A percentile compares a stretch with the other conserved stretches of the same genome.
Conservation (phyloP, 2,888 invertebrate species). For the Capitulum mitella region DNA sequence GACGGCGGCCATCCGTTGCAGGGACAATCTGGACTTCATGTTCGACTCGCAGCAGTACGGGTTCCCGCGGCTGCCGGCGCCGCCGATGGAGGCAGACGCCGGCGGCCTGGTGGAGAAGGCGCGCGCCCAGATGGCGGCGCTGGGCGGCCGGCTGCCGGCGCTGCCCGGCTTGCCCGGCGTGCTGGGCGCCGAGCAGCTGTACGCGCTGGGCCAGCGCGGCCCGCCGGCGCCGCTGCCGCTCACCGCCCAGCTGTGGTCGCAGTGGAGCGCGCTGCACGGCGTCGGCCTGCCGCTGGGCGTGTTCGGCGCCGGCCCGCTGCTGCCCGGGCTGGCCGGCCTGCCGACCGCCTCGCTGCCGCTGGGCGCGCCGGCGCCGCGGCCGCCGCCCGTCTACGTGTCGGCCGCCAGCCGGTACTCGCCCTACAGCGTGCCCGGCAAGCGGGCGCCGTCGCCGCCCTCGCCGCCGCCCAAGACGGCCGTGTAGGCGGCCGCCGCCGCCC, state of each 20-base stretch:
- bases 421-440: background rate
- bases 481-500: background rate
- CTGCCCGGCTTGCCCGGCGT: conserved; percentile 49
- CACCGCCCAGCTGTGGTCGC: conserved; percentile 48
- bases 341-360: background rate
- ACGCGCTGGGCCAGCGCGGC: conserved; percentile 39
- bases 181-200: conserved; percentile 41
- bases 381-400: background rate
- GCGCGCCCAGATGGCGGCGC: conserved; percentile 32
- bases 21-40: conserved; percentile 11
- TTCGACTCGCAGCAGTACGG: conserved; percentile 15
- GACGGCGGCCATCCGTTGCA: background rate
- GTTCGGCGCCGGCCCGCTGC: conserved; percentile 33
- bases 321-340: conserved; percentile 30
- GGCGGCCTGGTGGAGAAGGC: conserved; percentile 36
- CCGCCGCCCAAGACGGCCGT: background rate
- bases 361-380: background rate
- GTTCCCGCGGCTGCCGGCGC: conserved; percentile 14
- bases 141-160: conserved; percentile 42
- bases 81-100: conserved; percentile 23
- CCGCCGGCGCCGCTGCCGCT: conserved; percentile 39
- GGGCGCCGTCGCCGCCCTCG: background rate
- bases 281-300: conserved; percentile 31
- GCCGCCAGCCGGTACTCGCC: conserved; percentile 19
- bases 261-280: conserved; percentile 41